Evolutionary conservation across 2,888 invertebrate genomes (phyloP), one percentile per base, ranked within the genome.

Genomic region (Lobophora halterata): DNA sequence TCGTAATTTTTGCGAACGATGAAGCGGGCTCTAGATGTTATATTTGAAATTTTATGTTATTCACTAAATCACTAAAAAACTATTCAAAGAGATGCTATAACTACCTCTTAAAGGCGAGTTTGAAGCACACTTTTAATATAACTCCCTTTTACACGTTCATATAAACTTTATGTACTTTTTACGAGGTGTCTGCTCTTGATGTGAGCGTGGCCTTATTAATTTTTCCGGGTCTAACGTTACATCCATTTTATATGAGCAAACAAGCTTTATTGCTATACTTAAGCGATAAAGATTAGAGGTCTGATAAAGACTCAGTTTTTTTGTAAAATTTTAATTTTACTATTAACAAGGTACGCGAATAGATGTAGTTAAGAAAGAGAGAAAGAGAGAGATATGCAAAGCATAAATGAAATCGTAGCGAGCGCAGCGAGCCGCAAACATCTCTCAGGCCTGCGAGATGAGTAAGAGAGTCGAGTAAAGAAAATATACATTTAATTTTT

Each of bases 81-180:
- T 7, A 8, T 33, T 16, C 2, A 1, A 14, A 7, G 28, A 25
- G 30, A 26, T 16, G 11, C 8, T 4, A 18, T 6, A 41, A 35
- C 27, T 36, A 27, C 33, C 24, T 32, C 16, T 30, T 34, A 27
- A 34, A 13, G 5, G 25, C n/a, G 26, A 37, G 23, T 42, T 33
- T 25, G 34, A 45, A 40, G 30, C 24, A 57, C 44, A 55, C 48
- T 56, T 49, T 67, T 70, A 71, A 73, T 71, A 68, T 66, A 65
- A 67, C 63, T 68, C 62, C 52, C 49, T 64, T 79, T 79, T 78
- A 79, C 68, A 37, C 59, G 57, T 49, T 62, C 63, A 61, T 72
- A 68, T 73, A 74, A 71, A 64, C 65, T 74, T 78, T 70, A 79
- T 63, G 65, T 53, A 46, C 49, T 54, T 74, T 79, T 80, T 77